phyloP scores from a whole-genome alignment of 2,888 invertebrate genomes.

The Pelosia muscerda region DNA sequence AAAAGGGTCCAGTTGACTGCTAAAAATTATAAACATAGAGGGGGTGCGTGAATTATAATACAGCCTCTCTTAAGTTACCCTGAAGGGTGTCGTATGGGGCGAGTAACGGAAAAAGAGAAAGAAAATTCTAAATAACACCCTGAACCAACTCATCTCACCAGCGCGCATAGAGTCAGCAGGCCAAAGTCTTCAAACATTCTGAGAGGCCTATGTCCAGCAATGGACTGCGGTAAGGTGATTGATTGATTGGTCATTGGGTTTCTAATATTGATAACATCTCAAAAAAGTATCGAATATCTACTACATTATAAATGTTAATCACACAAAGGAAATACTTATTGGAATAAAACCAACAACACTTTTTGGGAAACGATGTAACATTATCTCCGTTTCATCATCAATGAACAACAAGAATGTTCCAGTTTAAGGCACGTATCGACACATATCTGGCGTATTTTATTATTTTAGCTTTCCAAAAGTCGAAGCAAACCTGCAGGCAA shows the following conservation, averaged over 20 bases:
- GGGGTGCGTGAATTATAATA: background rate
- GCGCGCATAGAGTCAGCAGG: too few species aligned
- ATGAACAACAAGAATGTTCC: slow-evolving; percentile 32
- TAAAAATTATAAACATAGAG: background rate
- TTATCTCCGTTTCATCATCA: slow-evolving; percentile 36
- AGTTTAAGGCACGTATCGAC: slow-evolving; percentile 28
- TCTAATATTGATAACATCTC: background rate
- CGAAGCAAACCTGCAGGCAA: slow-evolving; percentile 37
- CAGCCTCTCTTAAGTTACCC: too few species aligned
- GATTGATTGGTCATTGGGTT: background rate
- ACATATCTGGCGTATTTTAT: slow-evolving; percentile 46
- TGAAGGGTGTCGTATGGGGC: too few species aligned
- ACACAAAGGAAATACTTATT: background rate
- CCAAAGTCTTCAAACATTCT: background rate
- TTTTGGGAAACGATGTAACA: background rate
- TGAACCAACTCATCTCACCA: too few species aligned
- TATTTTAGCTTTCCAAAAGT: slow-evolving; percentile 40
- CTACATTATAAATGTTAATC: too few species aligned
- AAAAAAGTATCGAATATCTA: background rate
- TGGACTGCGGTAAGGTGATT: too few species aligned
- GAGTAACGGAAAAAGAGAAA: too few species aligned
- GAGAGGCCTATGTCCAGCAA: too few species aligned
- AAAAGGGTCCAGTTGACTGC: too few species aligned
- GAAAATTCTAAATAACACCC: too few species aligned
- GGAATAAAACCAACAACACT: background rate